Evolutionary conservation across 2,113 vertebrate genomes (phyloP), one percentile per base, ranked within the genome.

Genomic region (Philantomba maxwellii): DNA sequence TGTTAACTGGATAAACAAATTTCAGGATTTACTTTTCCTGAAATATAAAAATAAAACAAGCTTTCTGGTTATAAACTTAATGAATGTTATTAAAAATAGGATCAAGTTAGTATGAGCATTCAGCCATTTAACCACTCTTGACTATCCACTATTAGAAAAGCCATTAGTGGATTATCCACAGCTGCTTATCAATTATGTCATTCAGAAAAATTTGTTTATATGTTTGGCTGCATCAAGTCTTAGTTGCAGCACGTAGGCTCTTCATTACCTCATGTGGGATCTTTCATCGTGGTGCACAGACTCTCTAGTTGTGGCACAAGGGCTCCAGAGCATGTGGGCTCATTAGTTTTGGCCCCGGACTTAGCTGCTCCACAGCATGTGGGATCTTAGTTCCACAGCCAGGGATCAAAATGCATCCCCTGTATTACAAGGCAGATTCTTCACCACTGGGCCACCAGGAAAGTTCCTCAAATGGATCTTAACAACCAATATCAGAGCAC

Each of bases 41-140:
- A 91, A 53, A 87, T 15, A 26, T 60, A 92, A 73, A 62, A 96
- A 87, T 53, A 90, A 85, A 57, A 6, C 33, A 91, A 87, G 21
- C 1, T 62, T 57, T 75, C 26, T 64, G 47, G 36, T 1, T 47
- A 7, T 55, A 53, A 13, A 66, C 4, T 45, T 87, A 57, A 70
- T n/a, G 64, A 57, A 16, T 47, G 14, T 58, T 80, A 81, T 93
- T 33, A 57, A 66, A 92, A 80, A 6, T 53, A 70, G 53, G 7
- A 14, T 55, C 12, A 88, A 82, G 57, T 60, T 49, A 93, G 13
- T 33, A 55, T 53, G 80, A 83, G 49, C 9, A 85, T 91, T 66
- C 25, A 82, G 23, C 36, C 23, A 51, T 83, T 62, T 11, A 47
- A 28, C 14, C 16, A 45, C 23, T 43, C 28, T 53, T 93, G 49